Conservation (phyloP, 2,797 vertebrate genomes). For the Bradypus variegatus region DNA sequence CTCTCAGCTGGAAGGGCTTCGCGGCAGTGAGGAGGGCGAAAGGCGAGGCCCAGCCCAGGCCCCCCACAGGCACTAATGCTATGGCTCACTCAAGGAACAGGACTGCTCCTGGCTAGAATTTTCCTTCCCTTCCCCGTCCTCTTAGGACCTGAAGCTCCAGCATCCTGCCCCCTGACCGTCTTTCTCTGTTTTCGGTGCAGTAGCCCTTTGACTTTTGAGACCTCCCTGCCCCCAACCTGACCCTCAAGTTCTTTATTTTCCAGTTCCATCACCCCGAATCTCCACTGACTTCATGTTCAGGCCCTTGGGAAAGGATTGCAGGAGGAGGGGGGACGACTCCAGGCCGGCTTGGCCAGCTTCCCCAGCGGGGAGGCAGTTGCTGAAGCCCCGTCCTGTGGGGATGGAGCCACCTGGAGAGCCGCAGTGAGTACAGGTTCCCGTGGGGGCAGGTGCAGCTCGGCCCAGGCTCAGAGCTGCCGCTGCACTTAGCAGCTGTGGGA, state of each 20-base stretch:
- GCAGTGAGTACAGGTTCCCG: neutral
- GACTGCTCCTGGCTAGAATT: neutral
- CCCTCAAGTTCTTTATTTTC: neutral
- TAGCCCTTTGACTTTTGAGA: neutral
- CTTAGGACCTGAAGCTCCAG: neutral
- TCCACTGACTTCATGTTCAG: neutral
- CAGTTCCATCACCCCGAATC: neutral
- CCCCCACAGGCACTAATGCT: neutral
- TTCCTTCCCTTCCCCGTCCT: neutral
- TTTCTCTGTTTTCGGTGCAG: neutral
- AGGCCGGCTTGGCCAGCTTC: neutral
- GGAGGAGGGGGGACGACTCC: neutral
- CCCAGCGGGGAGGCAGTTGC: neutral
- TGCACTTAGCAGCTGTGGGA: neutral
- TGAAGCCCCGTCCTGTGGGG: neutral
- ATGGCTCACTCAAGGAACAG: neutral
- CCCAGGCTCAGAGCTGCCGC: neutral
- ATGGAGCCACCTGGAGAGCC: neutral
- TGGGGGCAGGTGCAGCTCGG: no score
- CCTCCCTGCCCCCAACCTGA: neutral
- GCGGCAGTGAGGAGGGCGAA: neutral
- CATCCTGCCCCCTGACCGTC: neutral
- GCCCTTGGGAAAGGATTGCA: neutral
- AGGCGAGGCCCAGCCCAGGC: neutral
- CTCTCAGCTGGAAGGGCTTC: neutral